phyloP scores from a whole-genome alignment of 2,888 invertebrate genomes.

The Melanargia galathea region DNA sequence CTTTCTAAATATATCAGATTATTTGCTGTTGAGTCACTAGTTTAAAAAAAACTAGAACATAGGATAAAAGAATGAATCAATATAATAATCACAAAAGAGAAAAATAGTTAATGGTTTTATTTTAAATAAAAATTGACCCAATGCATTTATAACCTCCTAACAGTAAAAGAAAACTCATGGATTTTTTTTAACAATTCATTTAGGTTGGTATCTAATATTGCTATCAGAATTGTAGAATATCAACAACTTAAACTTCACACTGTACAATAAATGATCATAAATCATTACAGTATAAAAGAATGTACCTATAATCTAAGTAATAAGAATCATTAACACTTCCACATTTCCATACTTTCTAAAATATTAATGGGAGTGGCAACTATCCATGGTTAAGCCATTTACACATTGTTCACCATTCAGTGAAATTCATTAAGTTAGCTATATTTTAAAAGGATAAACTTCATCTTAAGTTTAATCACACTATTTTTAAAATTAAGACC shows the following conservation, averaged over 20 bases:
- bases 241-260: slow-evolving; percentile 49
- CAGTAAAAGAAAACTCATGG: slow-evolving; percentile 46
- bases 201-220: slow-evolving; percentile 48
- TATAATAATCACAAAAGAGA: slow-evolving; percentile 9
- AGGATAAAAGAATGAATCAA: not conserved
- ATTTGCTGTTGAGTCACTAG: not conserved
- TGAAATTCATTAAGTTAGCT: slow-evolving; percentile 63
- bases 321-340: slow-evolving; percentile 55
- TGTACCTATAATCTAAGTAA: slow-evolving; percentile 70
- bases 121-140: slow-evolving; percentile 66
- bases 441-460: slow-evolving; percentile 55
- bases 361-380: slow-evolving; percentile 18
- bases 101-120: slow-evolving; percentile 50
- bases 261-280: slow-evolving; percentile 64
- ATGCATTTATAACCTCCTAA: slow-evolving; percentile 48
- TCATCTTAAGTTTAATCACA: slow-evolving; percentile 66
- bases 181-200: slow-evolving; percentile 64
- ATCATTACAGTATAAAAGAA: slow-evolving; percentile 62
- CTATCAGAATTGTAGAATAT: slow-evolving; percentile 44
- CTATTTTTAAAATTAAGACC: slow-evolving; percentile 63
- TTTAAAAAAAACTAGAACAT: not conserved
- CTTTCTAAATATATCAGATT: no score
- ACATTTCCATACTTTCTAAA: slow-evolving; percentile 39
- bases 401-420: slow-evolving; percentile 30
- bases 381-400: slow-evolving; percentile 23